A percentile compares a stretch with the other conserved stretches of the same genome.
Conservation (phyloP, 2,888 invertebrate genomes). For the Halictus quadricinctus region DNA sequence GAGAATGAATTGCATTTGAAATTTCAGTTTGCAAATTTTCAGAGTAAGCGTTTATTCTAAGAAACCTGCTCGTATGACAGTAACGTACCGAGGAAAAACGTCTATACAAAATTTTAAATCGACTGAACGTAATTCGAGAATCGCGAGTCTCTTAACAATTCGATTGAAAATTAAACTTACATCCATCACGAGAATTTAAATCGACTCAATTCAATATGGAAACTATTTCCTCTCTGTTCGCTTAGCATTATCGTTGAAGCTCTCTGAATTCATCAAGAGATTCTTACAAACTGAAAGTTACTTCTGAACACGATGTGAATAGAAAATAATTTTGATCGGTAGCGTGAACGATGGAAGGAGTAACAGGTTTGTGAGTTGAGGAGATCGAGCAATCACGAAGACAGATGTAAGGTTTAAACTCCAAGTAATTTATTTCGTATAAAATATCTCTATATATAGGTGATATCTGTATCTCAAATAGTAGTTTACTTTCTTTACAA, state of each 20-base stretch:
- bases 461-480: slow-evolving; percentile 74
- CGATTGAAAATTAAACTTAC: slow-evolving; percentile 11
- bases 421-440: slow-evolving; percentile 77
- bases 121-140: neutral
- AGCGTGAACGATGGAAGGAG: neutral
- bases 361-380: neutral
- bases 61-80: neutral
- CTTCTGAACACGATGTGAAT: neutral
- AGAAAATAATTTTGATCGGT: slow-evolving; percentile 1
- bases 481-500: slow-evolving; percentile 78
- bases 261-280: neutral
- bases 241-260: neutral
- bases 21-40: neutral
- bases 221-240: neutral
- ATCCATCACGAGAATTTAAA: neutral
- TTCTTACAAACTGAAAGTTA: neutral
- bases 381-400: neutral
- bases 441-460: slow-evolving; percentile 79
- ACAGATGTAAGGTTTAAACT: slow-evolving; percentile 62
- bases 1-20: neutral
- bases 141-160: neutral
- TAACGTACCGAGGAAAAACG: neutral
- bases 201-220: neutral
- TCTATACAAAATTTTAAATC: neutral
- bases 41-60: neutral